Conservation (phyloP, 2,888 invertebrate genomes). For the Hydraecia micacea region DNA sequence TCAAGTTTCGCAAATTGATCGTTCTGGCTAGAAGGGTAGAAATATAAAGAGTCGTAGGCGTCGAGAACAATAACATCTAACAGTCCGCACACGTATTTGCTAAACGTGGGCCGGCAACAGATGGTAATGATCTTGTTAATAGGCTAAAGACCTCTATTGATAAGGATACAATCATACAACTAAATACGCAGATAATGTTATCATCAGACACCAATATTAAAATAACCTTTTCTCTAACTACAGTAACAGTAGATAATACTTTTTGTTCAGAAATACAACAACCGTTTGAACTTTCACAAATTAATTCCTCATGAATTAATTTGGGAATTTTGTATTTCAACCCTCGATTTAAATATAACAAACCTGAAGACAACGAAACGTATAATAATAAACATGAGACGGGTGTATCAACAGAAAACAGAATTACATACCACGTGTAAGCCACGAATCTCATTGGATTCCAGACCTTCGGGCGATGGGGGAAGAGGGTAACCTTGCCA, state of each 20-base stretch:
- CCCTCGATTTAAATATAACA: constrained; percentile 17
- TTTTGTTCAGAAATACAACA: not conserved
- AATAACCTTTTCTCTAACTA: not conserved
- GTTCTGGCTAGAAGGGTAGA: constrained; percentile 40
- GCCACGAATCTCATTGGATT: constrained; percentile 65
- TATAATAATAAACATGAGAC: constrained; percentile 44
- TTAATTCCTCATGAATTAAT: constrained; percentile 15
- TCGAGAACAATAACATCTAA: constrained; percentile 27
- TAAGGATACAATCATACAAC: constrained; percentile 17
- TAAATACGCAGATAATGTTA: constrained; percentile 9
- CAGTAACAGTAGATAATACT: not conserved
- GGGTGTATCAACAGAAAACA: constrained; percentile 46
- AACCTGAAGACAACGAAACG: constrained; percentile 22
- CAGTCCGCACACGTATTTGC: constrained; percentile 20
- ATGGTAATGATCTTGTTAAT: constrained; percentile 21
- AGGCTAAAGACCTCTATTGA: constrained; percentile 9
- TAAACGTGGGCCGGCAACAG: not conserved
- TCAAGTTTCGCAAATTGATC: constrained; percentile 56
- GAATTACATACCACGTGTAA: constrained; percentile 61
- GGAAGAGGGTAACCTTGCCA: constrained; percentile 74
- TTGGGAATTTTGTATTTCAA: constrained; percentile 9
- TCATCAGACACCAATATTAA: not conserved
- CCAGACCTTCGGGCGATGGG: constrained; percentile 62
- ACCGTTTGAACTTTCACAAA: constrained; percentile 4
- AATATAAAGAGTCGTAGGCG: constrained; percentile 19